Evolutionary conservation across 1,140 invertebrate species (phyloP), one percentile per base, ranked within the genome.

Genomic region (Drosophila lini): DNA sequence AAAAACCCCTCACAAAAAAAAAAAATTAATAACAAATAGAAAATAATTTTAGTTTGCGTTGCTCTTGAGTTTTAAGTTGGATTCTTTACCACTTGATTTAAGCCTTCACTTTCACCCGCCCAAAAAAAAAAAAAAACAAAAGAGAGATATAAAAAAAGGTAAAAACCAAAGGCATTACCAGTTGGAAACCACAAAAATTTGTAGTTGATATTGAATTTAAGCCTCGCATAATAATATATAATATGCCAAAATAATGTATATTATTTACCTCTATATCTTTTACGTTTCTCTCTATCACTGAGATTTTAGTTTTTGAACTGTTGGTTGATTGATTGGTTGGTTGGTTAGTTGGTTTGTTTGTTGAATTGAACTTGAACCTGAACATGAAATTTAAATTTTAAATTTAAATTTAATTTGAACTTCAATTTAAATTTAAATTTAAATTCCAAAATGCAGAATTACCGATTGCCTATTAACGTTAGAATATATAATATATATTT

Each of bases 121-220:
- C n/a, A 32, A 76, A 65, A 55, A 59, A 62, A 47, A 47, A 28
- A 2, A 28, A 62, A 47, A 19, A 47, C n/a, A 2, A 28, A 28
- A 28, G 25, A 28, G 25, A 28, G 25, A 3, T 28, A 28, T 31
- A 55, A 76, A 34, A 58, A 60, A 65, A 56, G 22, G 13, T 25
- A 67, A 63, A 70, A 67, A 71, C 41, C 45, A 44, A 63, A 61
- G 68, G 74, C 77, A 84, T 69, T 36, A 69, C 78, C 50, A 80
- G 70, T 69, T 80, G 62, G 50, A 71, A 75, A 59, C 56, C 25
- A 25, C 19, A 47, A 48, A 57, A 80, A 57, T 60, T 65, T 60
- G 80, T 88, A 88, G 83, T 88, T 77, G 44, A 70, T 74, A 80
- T 57, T 80, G 48, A 74, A 74, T 60, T 76, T 71, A 40, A 70